Percentiles rank a stretch among this genome's conserved stretches.
Evolutionary conservation across 2,888 invertebrate species (phyloP).

Genomic region (Tillus elongatus): DNA sequence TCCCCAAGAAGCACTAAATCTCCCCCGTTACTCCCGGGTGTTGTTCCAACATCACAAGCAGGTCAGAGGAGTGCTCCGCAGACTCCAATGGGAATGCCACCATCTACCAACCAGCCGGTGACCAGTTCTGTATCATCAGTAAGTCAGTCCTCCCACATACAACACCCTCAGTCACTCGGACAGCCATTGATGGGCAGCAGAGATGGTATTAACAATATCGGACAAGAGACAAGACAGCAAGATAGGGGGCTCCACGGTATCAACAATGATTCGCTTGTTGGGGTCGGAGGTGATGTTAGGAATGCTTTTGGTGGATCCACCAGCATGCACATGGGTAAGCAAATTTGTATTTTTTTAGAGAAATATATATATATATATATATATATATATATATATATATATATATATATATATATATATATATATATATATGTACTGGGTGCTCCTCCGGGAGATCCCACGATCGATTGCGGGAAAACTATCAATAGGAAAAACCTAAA

Average conservation of each 20-base stretch:
- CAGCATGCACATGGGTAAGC: conserved; percentile 27
- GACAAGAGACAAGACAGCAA: conserved; percentile 30
- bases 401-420: no score
- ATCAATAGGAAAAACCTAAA: no score
- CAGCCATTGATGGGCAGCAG: conserved; percentile 17
- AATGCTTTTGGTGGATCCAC: conserved; percentile 41
- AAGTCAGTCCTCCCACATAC: conserved; percentile 17
- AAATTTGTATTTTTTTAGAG: no score
- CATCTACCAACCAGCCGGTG: conserved; percentile 30
- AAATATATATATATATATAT: no score
- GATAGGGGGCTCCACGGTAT: conserved; percentile 29
- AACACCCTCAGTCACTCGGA: conserved; percentile 25
- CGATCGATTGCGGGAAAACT: no score
- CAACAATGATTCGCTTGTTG: conserved; percentile 43
- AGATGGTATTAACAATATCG: conserved; percentile 26
- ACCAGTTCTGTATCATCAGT: conserved; percentile 31
- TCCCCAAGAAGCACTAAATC: conserved; percentile 80
- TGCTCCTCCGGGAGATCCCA: no score
- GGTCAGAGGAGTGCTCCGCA: conserved; percentile 47
- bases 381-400: no score
- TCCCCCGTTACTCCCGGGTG: conserved; percentile 62
- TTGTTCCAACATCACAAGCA: conserved; percentile 30
- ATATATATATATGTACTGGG: no score
- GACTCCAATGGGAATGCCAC: conserved; percentile 43
- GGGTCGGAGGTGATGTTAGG: conserved; percentile 52